These are phyloP conservation scores for Andrena fulva DNA, from an alignment of 2,888 invertebrate species.

Conservation along the genomic window DNA sequence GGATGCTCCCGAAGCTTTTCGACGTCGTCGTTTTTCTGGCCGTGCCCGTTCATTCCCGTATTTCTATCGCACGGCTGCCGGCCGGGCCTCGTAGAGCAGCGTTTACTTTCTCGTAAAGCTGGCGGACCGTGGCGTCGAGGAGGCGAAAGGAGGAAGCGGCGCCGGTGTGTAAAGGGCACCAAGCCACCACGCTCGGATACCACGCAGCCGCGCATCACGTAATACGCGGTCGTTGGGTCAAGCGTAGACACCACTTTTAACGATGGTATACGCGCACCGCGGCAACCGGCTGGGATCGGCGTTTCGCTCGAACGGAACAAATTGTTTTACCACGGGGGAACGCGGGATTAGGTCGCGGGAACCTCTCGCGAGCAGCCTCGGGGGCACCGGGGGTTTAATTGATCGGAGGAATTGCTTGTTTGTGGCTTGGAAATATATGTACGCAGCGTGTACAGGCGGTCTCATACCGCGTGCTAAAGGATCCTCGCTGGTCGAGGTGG, in stretches of 20 bases:
- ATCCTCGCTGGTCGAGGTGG: too few relatives aligned
- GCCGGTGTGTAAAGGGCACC: conserved; percentile 54
- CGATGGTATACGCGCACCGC: conserved; percentile 37
- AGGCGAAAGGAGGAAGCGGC: conserved; percentile 45
- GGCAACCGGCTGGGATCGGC: background rate
- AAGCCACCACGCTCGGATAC: conserved; percentile 50
- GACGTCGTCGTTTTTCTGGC: background rate
- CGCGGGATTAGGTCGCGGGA: conserved; percentile 6
- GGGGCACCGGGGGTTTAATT: conserved; percentile 29
- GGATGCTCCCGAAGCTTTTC: background rate
- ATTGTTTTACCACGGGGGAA: conserved; percentile 31
- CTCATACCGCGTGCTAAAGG: too few relatives aligned
- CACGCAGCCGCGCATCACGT: conserved; percentile 45
- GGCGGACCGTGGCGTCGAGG: conserved; percentile 50
- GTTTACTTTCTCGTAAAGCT: conserved; percentile 62
- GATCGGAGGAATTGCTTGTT: conserved; percentile 11
- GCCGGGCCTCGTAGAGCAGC: conserved; percentile 2
- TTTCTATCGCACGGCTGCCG: conserved; percentile 32
- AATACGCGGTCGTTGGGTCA: conserved; percentile 67
- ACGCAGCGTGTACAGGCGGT: background rate
- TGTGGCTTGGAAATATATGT: background rate
- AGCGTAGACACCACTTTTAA: conserved; percentile 65
- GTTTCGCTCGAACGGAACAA: conserved; percentile 47
- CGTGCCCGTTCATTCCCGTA: conserved; percentile 40
- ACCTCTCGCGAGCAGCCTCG: background rate